Base-by-base conservation (phyloP, 2,888 invertebrate species). In the Stenodema calcarata region DNA sequence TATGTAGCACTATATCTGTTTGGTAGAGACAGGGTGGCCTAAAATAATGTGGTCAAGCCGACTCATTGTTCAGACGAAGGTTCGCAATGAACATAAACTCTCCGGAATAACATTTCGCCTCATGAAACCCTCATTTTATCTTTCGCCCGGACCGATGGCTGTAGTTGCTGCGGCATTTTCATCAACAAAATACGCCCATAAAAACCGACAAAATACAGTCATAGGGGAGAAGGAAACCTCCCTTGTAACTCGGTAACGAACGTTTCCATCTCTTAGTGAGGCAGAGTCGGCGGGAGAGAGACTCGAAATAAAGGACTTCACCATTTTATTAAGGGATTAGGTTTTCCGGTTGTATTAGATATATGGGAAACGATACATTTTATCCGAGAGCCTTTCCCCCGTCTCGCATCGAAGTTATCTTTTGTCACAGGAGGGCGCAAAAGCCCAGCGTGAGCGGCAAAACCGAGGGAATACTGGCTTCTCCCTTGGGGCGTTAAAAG, bases 321-420 rank as follows among this genome's bases (percentile, higher is more conserved):
- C 62, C 62, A 62, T 73, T 73, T 73, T 73, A 73, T 73, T 35
- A 73, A 73, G 73, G 73, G 73, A 73, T 73, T 73, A 73, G 73
- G 73, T 73, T 73, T 73, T 41, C 41, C 73, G 35, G 35, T 73
- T 73, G 35, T 35, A 73, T 35, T 35, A 73, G 73, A 73, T 73
- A 73, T 35, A 73, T 73, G 73, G 30, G 73, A 18, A 73, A 18
- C 73, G 35, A 73, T 73, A 73, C 30, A 18, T 73, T 73, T 73
- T 30, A 16, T 9, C 62, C 62, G 7, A 11, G 23, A 18, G n/a
- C n/a, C 18, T 12, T 12, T 23, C 27, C 16, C 35, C 73, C 35
- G 9, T n/a, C 18, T 30, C 11, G 14, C 35, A 16, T 73, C 12
- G 73, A 16, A 16, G 30, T 73, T 28, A 28, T 28, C 30, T n/a